Base-by-base conservation (phyloP, 2,797 vertebrate genomes). In the Halcyon leucocephala region DNA sequence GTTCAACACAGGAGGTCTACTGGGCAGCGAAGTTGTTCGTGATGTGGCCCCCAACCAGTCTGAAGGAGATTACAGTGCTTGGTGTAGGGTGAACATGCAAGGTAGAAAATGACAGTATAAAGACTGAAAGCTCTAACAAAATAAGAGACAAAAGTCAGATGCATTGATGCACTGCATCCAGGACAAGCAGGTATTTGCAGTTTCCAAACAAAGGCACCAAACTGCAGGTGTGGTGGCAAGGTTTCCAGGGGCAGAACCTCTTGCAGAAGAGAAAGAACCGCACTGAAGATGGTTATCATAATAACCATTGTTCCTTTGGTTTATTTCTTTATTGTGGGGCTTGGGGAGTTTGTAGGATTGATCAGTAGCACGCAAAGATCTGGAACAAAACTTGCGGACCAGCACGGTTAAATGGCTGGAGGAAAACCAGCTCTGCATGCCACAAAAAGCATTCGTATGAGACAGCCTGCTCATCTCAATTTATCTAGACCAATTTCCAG, bases 391-490 rank as follows among this genome's bases (percentile, higher is more conserved):
- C 35, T 61, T 52, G 39, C 60, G 62, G 71, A 72, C 26, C 21
- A 48, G 73, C 55, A 21, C 2, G 2, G 77, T 79, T 81, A 81
- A 93, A 83, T 0, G 1, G 35, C 51, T 84, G 81, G 83, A 96
- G 93, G 80, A 79, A 86, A 94, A 84, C 26, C 83, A 90, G 73
- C 90, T 82, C 25, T 0, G 62, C 77, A 21, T 24, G 54, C 69
- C 54, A 4, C 0, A 13, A 86, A 84, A 64, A 89, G 86, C 77
- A 29, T 21, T 92, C 8, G 0, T 44, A 90, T 0, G 12, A 93
- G 83, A 73, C 85, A 84, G 83, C 66, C 80, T 60, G 86, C 86
- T 95, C 92, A 64, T 93, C 94, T 95, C 93, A 76, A 85, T 94
- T 89, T 66, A 93, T 86, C 90, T 62, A 72, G 73, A 86, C 93